Conservation (phyloP, 2,888 invertebrate species). For the Catocala fraxini region DNA sequence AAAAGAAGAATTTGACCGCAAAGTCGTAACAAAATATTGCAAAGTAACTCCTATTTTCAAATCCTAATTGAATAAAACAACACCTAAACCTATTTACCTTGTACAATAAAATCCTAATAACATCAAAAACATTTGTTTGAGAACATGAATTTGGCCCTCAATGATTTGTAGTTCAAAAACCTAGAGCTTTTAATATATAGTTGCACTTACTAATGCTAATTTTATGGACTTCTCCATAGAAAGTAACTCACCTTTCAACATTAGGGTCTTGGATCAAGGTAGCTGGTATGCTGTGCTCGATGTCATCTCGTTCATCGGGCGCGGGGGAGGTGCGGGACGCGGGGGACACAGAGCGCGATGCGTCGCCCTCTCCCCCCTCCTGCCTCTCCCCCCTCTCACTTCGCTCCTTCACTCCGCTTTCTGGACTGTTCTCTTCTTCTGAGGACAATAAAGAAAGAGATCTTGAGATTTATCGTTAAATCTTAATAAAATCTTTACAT, state of each 20-base stretch:
- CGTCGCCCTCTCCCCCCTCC: slow-evolving; percentile 81
- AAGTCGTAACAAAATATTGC: too few relatives aligned
- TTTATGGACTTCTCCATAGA: not conserved
- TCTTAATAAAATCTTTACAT: not conserved
- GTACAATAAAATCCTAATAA: too few relatives aligned
- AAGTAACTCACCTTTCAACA: slow-evolving; percentile 74
- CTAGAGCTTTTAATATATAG: too few relatives aligned
- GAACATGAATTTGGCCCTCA: too few relatives aligned
- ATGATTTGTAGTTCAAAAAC: too few relatives aligned
- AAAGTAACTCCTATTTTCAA: too few relatives aligned
- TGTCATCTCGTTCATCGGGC: slow-evolving; percentile 82
- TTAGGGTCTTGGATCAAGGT: slow-evolving; percentile 86
- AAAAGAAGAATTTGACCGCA: too few relatives aligned
- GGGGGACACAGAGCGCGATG: slow-evolving; percentile 77
- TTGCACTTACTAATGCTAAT: not conserved
- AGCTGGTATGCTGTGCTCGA: slow-evolving; percentile 87
- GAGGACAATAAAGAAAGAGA: slow-evolving; percentile 63
- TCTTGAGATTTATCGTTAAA: not conserved
- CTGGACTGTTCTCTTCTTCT: slow-evolving; percentile 89
- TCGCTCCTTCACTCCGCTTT: slow-evolving; percentile 87
- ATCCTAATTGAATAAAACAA: too few relatives aligned
- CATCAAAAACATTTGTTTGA: too few relatives aligned
- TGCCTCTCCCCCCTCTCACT: slow-evolving; percentile 79
- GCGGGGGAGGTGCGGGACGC: slow-evolving; percentile 73
- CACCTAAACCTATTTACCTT: too few relatives aligned